phyloP scores from a whole-genome alignment of 1,140 invertebrate species.

The Andrena cerasifolii region DNA sequence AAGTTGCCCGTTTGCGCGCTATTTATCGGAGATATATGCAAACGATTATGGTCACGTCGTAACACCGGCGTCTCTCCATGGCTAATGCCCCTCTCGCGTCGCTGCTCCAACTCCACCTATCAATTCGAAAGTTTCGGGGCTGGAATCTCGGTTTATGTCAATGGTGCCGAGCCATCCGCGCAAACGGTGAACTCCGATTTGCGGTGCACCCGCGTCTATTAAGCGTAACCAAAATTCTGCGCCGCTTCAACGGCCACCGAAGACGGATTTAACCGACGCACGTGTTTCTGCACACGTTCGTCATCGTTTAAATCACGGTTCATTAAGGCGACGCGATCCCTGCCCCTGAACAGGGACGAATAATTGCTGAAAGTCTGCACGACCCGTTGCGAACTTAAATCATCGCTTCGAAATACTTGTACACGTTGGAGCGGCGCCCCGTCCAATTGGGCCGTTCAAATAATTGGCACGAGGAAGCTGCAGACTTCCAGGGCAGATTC shows the following conservation, averaged over 20 bases:
- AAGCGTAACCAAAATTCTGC: conserved; percentile 27
- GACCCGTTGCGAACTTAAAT: too few relatives aligned
- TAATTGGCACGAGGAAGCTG: not conserved
- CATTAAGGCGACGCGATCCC: too few relatives aligned
- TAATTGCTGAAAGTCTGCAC: too few relatives aligned
- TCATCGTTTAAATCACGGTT: not conserved
- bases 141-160: conserved; percentile 28
- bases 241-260: not conserved
- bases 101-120: conserved; percentile 21
- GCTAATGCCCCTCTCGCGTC: conserved; percentile 14
- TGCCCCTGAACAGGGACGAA: too few relatives aligned
- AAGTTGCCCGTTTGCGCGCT: not conserved
- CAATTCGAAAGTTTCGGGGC: conserved; percentile 36
- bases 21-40: conserved; percentile 16
- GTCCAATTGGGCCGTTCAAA: not conserved
- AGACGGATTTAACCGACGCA: not conserved
- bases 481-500: not conserved
- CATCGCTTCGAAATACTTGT: not conserved
- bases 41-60: conserved; percentile 35
- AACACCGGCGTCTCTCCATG: not conserved
- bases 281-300: not conserved
- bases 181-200: conserved; percentile 14
- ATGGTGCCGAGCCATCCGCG: conserved; percentile 9
- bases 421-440: not conserved
- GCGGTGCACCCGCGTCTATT: conserved; percentile 5